Evolutionary conservation across 2,797 vertebrate species (phyloP).

Genomic region (Jordanella pulchra): DNA sequence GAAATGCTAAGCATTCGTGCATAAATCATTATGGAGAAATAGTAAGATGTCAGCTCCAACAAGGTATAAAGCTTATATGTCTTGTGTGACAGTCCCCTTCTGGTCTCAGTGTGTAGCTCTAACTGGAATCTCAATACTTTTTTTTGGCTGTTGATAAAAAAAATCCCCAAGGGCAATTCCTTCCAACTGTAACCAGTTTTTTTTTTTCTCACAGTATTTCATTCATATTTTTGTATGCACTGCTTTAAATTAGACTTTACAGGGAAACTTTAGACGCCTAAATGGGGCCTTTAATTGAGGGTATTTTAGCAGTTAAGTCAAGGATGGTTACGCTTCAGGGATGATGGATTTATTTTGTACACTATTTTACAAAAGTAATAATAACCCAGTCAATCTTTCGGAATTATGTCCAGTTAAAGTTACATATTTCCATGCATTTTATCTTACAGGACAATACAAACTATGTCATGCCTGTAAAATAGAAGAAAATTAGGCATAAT

Average conservation of each 20-base stretch:
- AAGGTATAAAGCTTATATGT: constrained; percentile 52
- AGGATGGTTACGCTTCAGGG: constrained; percentile 11
- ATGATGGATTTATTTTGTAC: background rate
- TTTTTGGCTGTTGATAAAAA: constrained; percentile 47
- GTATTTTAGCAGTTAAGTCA: constrained; percentile 5
- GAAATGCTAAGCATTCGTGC: constrained; percentile 59
- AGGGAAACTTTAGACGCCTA: constrained; percentile 50
- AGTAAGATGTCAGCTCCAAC: constrained; percentile 59
- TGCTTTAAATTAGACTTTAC: constrained; percentile 37
- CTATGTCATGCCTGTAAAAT: background rate
- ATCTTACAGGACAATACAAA: background rate
- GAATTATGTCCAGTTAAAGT: background rate
- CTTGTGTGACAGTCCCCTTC: constrained; percentile 41
- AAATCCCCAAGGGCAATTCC: constrained; percentile 48
- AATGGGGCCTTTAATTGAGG: constrained; percentile 15
- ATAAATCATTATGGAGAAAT: constrained; percentile 68
- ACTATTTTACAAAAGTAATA: background rate
- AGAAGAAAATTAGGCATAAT: background rate
- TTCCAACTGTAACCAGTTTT: constrained; percentile 44
- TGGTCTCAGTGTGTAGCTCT: constrained; percentile 30
- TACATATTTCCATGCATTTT: background rate
- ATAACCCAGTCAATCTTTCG: background rate
- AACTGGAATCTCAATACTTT: constrained; percentile 49
- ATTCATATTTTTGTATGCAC: constrained; percentile 41
- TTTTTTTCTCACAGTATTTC: constrained; percentile 38